Percentiles rank a stretch among this genome's conserved stretches.
These are phyloP conservation scores for Watsonalla binaria DNA, from an alignment of 2,888 invertebrate genomes.

Conservation along the genomic window DNA sequence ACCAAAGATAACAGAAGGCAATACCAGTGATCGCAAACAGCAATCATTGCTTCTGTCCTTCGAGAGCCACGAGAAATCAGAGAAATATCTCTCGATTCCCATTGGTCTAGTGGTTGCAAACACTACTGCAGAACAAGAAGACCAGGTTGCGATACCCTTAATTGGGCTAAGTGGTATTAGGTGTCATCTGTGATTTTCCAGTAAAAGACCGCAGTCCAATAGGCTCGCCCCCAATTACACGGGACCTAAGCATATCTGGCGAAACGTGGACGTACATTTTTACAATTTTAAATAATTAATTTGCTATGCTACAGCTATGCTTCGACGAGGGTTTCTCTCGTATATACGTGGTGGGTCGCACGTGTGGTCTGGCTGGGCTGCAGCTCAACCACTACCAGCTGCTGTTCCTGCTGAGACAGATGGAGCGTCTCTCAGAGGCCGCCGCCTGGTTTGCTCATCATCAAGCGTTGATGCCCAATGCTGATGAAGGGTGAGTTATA, in stretches of 20 bases:
- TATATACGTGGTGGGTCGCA: conserved; percentile 88
- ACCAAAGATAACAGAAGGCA: too few species aligned
- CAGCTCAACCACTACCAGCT: conserved; percentile 97
- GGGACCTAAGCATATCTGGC: not conserved
- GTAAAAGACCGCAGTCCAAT: too few species aligned
- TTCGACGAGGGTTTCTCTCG: conserved; percentile 78
- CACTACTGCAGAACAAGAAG: too few species aligned
- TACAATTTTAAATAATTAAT: not conserved
- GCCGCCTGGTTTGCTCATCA: conserved; percentile 88
- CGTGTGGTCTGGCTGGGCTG: conserved; percentile 90
- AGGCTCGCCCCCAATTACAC: too few species aligned
- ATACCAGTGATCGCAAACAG: too few species aligned
- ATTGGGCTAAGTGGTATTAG: too few species aligned
- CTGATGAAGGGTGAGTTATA: conserved; percentile 53
- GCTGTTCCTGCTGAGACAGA: conserved; percentile 90
- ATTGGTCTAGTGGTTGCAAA: too few species aligned
- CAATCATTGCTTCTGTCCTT: too few species aligned
- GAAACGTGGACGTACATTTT: not conserved
- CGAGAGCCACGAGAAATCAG: too few species aligned
- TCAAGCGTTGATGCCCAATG: conserved; percentile 81
- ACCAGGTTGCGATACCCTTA: too few species aligned
- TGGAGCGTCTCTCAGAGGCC: conserved; percentile 89
- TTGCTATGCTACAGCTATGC: conserved; percentile 40
- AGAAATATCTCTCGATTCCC: too few species aligned
- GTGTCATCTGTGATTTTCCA: too few species aligned